Base-by-base conservation (phyloP, 2,113 vertebrate species). In the Reinhardtius hippoglossoides region DNA sequence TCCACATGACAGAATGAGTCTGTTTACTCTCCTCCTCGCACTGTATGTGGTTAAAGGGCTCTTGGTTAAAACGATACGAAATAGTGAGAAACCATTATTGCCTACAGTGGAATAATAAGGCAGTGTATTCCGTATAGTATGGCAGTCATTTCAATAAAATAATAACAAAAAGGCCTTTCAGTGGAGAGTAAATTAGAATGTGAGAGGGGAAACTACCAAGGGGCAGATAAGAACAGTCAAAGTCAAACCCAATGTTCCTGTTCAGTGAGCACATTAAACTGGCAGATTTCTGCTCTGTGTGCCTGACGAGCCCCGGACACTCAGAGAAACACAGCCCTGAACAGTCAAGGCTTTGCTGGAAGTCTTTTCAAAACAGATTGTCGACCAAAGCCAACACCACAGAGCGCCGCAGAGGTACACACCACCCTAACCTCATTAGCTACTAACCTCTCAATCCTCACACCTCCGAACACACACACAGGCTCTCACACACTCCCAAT, bases 201-300 rank as follows among this genome's bases (percentile, higher is more conserved):
- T 80, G 83, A 87, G 89, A 82, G 75, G 75, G 74, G 80, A 84
- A 78, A 87, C 76, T 76, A 90, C 91, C 88, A 7, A 90, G 87
- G 86, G 89, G 81, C 75, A 91, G 92, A 92, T 87, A 91, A 92
- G 91, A 93, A 88, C 90, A 91, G 86, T 86, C 80, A 26, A 88
- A 92, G 88, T 92, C 89, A 91, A 92, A 93, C 90, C 86, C 84
- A 91, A 91, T 93, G 90, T 94, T 94, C 91, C 88, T 89, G 91
- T 85, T 94, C 91, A 92, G 78, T 93, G 91, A 90, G 85, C 92
- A 84, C 81, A 91, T 94, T 92, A 89, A 92, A 89, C 42, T 77
- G 85, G 84, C 88, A 92, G 84, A 91, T 91, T 90, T 89, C 60
- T 86, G 72, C 80, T 82, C 80, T 27, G 54, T 79, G 84, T 81